Conservation (phyloP, 2,797 vertebrate species). For the Sternarchorhynchus goeldii region DNA sequence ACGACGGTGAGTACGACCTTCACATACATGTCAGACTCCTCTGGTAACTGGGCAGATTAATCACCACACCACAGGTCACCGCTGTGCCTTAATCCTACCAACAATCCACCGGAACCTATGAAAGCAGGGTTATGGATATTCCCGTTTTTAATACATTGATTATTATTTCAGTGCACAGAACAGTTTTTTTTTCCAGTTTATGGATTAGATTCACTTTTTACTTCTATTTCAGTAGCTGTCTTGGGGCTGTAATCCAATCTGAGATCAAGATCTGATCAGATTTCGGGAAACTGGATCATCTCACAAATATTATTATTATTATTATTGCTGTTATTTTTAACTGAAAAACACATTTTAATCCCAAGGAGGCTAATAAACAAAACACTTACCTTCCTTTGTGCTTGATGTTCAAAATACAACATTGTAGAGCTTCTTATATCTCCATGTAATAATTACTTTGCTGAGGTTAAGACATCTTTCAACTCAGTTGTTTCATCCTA, state of each 20-base stretch:
- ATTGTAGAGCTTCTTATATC: too few species aligned
- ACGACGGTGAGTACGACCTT: constrained; percentile 80
- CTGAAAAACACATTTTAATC: neutral
- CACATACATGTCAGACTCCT: constrained; percentile 7
- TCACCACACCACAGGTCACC: constrained; percentile 17
- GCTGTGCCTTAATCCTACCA: neutral
- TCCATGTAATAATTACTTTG: too few species aligned
- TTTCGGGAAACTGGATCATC: neutral
- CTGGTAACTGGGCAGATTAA: neutral
- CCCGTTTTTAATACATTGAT: too few species aligned
- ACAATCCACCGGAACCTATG: neutral
- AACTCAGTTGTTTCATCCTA: neutral
- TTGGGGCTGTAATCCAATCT: constrained; percentile 15
- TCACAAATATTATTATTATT: too few species aligned
- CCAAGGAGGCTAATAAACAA: neutral
- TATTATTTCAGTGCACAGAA: neutral
- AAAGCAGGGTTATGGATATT: too few species aligned
- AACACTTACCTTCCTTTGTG: neutral
- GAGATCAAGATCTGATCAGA: constrained; percentile 15
- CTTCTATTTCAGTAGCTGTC: constrained; percentile 1
- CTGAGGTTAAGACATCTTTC: neutral
- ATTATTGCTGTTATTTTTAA: too few species aligned
- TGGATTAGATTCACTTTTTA: constrained; percentile 6
- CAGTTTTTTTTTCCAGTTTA: neutral
- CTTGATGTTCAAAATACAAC: neutral